phyloP scores from a whole-genome alignment of 2,113 vertebrate species.

The Taxidea taxus region DNA sequence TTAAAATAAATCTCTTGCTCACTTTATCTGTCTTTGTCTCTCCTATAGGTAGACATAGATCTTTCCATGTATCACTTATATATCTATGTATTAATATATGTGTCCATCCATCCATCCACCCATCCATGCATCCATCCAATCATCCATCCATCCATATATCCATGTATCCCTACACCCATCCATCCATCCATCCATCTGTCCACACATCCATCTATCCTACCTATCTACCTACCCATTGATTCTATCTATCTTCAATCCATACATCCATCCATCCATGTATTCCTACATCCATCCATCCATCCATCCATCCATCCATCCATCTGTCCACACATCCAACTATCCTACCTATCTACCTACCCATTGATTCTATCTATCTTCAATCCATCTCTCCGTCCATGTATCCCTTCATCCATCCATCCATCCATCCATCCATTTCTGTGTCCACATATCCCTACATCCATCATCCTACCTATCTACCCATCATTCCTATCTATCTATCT shows the following conservation, averaged over 20 bases:
- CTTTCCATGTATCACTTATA: neutral
- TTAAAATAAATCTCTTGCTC: neutral
- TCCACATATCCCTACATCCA: rapidly evolving
- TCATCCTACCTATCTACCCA: neutral
- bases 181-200: neutral
- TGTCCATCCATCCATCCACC: rapidly evolving
- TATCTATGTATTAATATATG: neutral
- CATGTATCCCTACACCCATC: neutral
- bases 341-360: neutral
- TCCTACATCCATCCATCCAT: neutral
- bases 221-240: neutral
- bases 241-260: no score
- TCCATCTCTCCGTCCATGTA: rapidly evolving
- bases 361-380: no score
- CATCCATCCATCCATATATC: neutral
- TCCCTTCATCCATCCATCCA: neutral
- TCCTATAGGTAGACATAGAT: neutral
- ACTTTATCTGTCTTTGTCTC: neutral
- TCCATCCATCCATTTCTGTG: neutral
- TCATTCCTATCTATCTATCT: neutral
- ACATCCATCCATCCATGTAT: neutral
- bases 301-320: neutral
- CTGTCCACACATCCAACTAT: no score
- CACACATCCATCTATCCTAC: neutral
- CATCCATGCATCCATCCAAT: no score